phyloP scores from a whole-genome alignment of 2,113 vertebrate genomes.

The Otus sunia region DNA sequence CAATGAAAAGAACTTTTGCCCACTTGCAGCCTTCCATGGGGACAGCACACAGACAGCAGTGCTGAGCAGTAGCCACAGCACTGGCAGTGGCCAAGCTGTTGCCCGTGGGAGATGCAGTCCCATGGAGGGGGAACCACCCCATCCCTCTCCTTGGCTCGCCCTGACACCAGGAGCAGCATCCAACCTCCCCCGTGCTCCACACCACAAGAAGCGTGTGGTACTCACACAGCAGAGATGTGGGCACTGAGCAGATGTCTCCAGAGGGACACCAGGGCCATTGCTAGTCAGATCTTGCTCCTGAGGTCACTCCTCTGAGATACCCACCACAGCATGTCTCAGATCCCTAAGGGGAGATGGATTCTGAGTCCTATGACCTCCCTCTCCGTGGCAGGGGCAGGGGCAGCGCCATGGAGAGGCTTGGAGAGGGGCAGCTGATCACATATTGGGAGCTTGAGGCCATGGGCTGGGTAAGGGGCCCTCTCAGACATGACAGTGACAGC shows the following conservation, averaged over 20 bases:
- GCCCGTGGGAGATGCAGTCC: background rate
- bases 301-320: background rate
- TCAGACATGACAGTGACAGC: background rate
- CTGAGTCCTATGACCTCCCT: background rate
- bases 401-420: background rate
- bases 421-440: background rate
- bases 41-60: too few species aligned
- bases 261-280: too few species aligned
- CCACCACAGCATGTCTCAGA: background rate
- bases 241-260: background rate
- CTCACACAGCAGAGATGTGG: background rate
- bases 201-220: background rate
- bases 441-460: background rate
- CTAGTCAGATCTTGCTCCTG: background rate
- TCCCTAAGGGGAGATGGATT: too few species aligned
- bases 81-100: too few species aligned
- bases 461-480: rapidly evolving
- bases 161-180: background rate
- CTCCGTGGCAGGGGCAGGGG: rapidly evolving
- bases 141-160: background rate
- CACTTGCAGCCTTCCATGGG: background rate
- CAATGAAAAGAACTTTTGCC: background rate
- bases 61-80: too few species aligned
- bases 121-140: too few species aligned
- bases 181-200: background rate